Base-by-base conservation (phyloP, 2,888 invertebrate genomes). In the Prenolepis imparis region DNA sequence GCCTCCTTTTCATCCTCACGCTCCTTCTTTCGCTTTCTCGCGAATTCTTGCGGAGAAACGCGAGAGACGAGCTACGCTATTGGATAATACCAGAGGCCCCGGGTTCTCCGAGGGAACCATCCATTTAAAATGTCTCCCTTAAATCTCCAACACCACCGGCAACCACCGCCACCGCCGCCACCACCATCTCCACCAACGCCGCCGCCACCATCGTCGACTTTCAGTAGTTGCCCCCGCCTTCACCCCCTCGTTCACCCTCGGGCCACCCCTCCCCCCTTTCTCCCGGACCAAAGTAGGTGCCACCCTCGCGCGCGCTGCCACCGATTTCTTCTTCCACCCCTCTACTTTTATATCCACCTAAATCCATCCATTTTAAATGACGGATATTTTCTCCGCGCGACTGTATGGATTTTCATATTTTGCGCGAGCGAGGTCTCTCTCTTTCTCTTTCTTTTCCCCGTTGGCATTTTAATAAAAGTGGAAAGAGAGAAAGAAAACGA, bases 351-450 rank as follows among this genome's bases (percentile, higher is more conserved):
- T 93, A 93, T 92, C 93, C 94, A 92, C 92, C 93, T 93, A 93
- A 93, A 94, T 93, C 93, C 94, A 94, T 94, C 93, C 93, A 94
- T 94, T 94, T 94, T 94, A 94, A 94, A 94, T 94, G 92, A 93
- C 93, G 93, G 92, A 94, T 94, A 94, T 94, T 94, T 94, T 93
- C 92, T 91, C 90, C 90, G 88, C 90, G 90, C 92, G 91, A 92
- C 92, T 92, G 91, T 93, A 92, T 93, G 93, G 92, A 94, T 93
- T 94, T 93, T 93, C 91, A 90, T 93, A 91, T 92, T 91, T 92
- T 92, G 90, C 64, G 55, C 77, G 39, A 61, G 41, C 74, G 41
- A 36, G 44, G 8, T 68, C 28, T 28, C 28, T 24, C 8, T 44
- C 6, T 44, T 18, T 36, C 36, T 39, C 18, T 48, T 39, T 57